Conservation (phyloP, 2,888 invertebrate genomes). For the Lepidocyrtinus sp. region DNA sequence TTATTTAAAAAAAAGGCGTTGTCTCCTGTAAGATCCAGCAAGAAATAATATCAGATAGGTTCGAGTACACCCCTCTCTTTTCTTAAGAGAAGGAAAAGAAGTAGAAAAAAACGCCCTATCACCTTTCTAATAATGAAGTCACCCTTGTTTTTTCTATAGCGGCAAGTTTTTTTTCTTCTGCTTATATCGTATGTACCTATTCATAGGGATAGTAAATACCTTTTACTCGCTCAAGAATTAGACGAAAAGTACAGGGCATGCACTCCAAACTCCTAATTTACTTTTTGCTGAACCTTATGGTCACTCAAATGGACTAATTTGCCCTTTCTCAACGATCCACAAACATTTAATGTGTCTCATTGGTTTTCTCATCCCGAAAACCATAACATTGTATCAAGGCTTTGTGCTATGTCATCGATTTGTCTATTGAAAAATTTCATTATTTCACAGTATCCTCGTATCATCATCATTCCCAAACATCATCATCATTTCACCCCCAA, state of each 20-base stretch:
- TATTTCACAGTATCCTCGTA: conserved; percentile 32
- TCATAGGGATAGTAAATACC: conserved; percentile 7
- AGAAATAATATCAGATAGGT: conserved; percentile 60
- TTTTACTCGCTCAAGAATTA: conserved; percentile 13
- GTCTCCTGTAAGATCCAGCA: conserved; percentile 59
- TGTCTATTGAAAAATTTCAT: conserved; percentile 38
- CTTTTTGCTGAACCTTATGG: conserved; percentile 56
- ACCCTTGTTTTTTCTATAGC: conserved; percentile 47
- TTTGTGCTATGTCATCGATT: conserved; percentile 26
- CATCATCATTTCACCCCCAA: conserved; percentile 7
- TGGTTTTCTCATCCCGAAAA: conserved; percentile 61
- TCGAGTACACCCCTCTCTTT: conserved; percentile 61
- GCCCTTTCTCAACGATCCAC: conserved; percentile 51
- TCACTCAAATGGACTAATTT: conserved; percentile 61
- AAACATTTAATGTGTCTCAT: conserved; percentile 48
- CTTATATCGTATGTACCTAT: conserved; percentile 22
- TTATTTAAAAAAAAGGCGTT: conserved; percentile 62
- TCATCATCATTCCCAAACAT: background rate
- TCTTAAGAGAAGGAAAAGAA: conserved; percentile 49
- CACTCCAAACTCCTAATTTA: conserved; percentile 45
- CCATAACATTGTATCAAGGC: conserved; percentile 24
- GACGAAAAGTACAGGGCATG: conserved; percentile 9
- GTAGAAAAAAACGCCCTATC: conserved; percentile 61
- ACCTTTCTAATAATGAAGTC: conserved; percentile 64
- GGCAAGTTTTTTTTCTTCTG: background rate